These are phyloP conservation scores for Pteronura brasiliensis DNA, from an alignment of 2,113 vertebrate genomes.

Conservation along the genomic window DNA sequence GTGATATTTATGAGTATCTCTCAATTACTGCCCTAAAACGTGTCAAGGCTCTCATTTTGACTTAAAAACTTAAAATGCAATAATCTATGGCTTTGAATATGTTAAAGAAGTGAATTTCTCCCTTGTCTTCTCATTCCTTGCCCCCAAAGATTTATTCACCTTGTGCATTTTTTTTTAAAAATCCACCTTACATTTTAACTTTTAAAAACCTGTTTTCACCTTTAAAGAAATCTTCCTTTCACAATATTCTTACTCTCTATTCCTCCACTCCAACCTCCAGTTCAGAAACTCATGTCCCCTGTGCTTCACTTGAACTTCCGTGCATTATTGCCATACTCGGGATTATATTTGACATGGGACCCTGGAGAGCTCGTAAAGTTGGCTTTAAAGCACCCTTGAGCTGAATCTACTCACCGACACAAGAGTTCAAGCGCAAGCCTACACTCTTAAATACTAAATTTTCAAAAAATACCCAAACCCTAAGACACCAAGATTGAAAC, in stretches of 20 bases:
- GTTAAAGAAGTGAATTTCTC: slow-evolving; percentile 32
- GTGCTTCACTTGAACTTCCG: neutral
- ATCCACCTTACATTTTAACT: neutral
- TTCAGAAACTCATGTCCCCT: neutral
- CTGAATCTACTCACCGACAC: slow-evolving; percentile 9
- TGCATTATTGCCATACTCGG: slow-evolving; percentile 39
- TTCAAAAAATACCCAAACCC: neutral
- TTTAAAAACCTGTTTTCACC: slow-evolving; percentile 24
- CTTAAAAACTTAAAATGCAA: slow-evolving; percentile 74
- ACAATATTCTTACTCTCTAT: slow-evolving; percentile 5
- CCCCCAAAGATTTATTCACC: neutral
- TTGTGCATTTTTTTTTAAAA: slow-evolving; percentile 19
- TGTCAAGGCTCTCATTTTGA: slow-evolving; percentile 76
- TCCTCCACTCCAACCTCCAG: neutral
- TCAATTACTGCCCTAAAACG: slow-evolving; percentile 76
- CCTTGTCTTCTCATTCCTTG: neutral
- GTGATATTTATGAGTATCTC: slow-evolving; percentile 80
- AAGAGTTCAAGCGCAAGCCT: slow-evolving; percentile 4
- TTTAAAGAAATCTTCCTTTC: slow-evolving; percentile 37
- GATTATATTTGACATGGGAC: slow-evolving; percentile 65
- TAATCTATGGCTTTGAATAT: slow-evolving; percentile 65
- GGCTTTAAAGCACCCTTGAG: slow-evolving; percentile 9
- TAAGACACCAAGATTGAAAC: slow-evolving; percentile 42
- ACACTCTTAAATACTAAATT: slow-evolving; percentile 43
- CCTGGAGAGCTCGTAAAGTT: slow-evolving; percentile 44